Base-by-base conservation (phyloP, 2,797 vertebrate genomes). In the Echeneis naucrates region DNA sequence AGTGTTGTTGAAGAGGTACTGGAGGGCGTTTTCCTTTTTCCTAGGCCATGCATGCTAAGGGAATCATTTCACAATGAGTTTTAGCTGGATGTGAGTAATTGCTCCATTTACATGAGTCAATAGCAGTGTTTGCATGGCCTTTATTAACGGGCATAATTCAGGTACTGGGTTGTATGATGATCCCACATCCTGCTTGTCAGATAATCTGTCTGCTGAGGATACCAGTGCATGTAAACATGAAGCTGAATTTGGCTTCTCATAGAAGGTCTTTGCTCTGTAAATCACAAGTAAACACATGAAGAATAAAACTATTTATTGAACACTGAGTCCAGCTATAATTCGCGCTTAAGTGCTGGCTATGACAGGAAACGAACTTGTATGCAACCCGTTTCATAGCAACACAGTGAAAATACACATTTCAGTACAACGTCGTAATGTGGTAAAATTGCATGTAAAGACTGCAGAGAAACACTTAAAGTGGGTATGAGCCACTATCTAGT, bases 11-110 rank as follows among this genome's bases (percentile, higher is more conserved):
- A 57, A 51, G 68, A 68, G 33, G n/a, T 37, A 42, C 56, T 9
- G 17, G 24, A 48, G 48, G 53, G 33, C n/a, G n/a, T n/a, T n/a
- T n/a, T n/a, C n/a, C 14, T 68, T 62, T 68, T 68, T 67, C 44
- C 48, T 26, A 11, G 19, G 4, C 24, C 12, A 8, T 35, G 32
- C 33, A n/a, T 44, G 33, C 35, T 57, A 55, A 35, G 8, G 4
- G 30, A 74, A 56, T 75, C 26, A 53, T 82, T 79, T 72, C 47
- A 84, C 73, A 75, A 66, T 17, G 60, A 78, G 71, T 62, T 67
- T 80, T 62, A 79, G 59, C 51, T 61, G 51, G 42, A 40, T 61
- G 59, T 80, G 76, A 84, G 72, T 79, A 71, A 71, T 35, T 61
- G 72, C 78, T 70, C 63, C 75, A 72, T 12, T 78, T 78, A 61